Conservation (phyloP, 2,797 vertebrate species). For the Pteronotus mesoamericanus region DNA sequence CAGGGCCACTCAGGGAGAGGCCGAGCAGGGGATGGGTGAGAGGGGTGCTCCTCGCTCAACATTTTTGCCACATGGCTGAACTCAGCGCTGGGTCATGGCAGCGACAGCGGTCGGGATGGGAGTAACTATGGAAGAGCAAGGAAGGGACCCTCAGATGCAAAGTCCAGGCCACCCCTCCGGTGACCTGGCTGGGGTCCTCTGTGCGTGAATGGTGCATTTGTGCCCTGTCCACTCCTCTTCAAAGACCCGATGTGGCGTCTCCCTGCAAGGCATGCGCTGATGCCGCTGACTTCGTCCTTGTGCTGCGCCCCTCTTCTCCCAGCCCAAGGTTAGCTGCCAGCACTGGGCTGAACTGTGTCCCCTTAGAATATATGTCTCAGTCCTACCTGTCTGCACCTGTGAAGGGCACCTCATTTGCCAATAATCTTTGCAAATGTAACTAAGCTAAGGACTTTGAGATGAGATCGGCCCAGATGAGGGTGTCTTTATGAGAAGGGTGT, state of each 20-base stretch:
- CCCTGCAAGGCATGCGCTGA: not conserved
- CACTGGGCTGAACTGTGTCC: not conserved
- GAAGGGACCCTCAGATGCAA: not conserved
- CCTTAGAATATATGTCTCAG: not conserved
- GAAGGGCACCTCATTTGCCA: not conserved
- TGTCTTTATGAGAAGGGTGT: not conserved
- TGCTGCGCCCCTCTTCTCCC: not conserved
- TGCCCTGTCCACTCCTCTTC: not conserved
- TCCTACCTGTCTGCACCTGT: not conserved
- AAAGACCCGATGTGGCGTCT: not conserved
- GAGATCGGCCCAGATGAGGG: not conserved
- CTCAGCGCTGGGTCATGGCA: not conserved
- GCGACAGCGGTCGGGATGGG: not conserved
- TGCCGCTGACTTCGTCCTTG: too few relatives aligned
- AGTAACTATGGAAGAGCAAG: not conserved
- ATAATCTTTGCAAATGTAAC: not conserved
- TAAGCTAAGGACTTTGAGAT: not conserved
- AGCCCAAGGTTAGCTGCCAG: not conserved
- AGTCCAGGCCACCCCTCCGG: too few relatives aligned
- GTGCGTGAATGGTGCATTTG: accelerated
- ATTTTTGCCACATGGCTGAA: not conserved
- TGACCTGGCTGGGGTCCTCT: too few relatives aligned
- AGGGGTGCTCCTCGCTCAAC: accelerated
- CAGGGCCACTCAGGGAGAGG: not conserved
- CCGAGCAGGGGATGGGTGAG: not conserved